Evolutionary conservation across 1,140 invertebrate genomes (phyloP).

Genomic region (Panagrolaimus sp.): DNA sequence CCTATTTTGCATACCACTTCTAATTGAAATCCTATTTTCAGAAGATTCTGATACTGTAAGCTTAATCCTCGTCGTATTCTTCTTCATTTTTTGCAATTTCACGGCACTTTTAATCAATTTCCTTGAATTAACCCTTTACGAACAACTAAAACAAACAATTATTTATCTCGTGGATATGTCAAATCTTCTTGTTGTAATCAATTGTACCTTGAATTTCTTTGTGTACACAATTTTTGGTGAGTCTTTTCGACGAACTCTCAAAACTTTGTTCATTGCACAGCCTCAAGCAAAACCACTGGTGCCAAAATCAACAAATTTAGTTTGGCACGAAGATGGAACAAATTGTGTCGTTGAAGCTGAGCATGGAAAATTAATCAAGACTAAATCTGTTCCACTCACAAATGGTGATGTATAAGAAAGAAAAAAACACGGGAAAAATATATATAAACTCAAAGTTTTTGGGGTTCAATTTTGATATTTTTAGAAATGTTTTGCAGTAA

Average conservation of each 20-base stretch:
- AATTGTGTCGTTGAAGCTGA: slow-evolving; percentile 8
- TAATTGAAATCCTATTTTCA: too few relatives aligned
- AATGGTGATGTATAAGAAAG: too few relatives aligned
- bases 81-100: slow-evolving; percentile 59
- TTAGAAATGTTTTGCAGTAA: too few relatives aligned
- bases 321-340: slow-evolving; percentile 12
- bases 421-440: too few relatives aligned
- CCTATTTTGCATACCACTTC: slow-evolving; percentile 15
- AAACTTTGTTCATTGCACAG: slow-evolving; percentile 28
- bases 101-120: slow-evolving; percentile 58
- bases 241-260: slow-evolving; percentile 47
- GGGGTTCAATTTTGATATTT: too few relatives aligned
- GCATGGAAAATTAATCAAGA: too few relatives aligned
- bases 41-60: slow-evolving; percentile 48
- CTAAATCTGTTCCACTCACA: too few relatives aligned
- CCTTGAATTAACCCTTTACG: slow-evolving; percentile 53
- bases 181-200: slow-evolving; percentile 57
- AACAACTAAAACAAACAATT: slow-evolving; percentile 52
- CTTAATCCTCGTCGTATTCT: slow-evolving; percentile 55
- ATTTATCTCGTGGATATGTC: slow-evolving; percentile 57
- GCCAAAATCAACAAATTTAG: slow-evolving; percentile 3
- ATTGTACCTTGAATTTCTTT: slow-evolving; percentile 59
- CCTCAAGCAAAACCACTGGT: background rate
- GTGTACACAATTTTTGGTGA: slow-evolving; percentile 56
- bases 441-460: too few relatives aligned